phyloP scores from a whole-genome alignment of 2,888 invertebrate species.

The Atherix ibis region DNA sequence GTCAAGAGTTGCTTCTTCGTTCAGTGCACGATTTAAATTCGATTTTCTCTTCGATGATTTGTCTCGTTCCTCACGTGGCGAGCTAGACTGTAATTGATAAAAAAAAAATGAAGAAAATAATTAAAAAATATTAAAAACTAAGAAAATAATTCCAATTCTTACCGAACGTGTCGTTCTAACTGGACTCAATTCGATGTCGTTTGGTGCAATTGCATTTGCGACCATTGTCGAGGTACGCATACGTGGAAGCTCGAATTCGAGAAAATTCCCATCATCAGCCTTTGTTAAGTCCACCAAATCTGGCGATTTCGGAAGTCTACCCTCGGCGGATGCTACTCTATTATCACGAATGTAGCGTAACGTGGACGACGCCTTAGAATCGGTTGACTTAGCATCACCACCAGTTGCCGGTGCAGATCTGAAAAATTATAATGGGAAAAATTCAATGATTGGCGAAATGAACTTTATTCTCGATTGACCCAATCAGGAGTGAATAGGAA shows the following conservation, averaged over 20 bases:
- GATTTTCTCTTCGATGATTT: conserved; percentile 49
- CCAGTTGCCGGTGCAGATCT: too few species aligned
- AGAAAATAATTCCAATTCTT: conserved; percentile 10
- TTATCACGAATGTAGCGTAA: neutral
- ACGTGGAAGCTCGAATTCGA: conserved; percentile 1
- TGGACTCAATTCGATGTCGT: conserved; percentile 20
- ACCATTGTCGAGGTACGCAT: conserved; percentile 21
- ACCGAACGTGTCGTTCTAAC: conserved; percentile 23
- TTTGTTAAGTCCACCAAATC: too few species aligned
- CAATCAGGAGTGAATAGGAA: too few species aligned
- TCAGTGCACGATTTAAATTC: conserved; percentile 42
- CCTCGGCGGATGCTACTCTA: neutral
- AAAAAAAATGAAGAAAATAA: conserved; percentile 1
- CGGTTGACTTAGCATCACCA: too few species aligned
- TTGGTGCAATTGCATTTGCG: conserved; percentile 14
- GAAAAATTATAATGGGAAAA: too few species aligned
- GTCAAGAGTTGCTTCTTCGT: conserved; percentile 30
- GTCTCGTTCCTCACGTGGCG: conserved; percentile 37
- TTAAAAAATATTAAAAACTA: neutral
- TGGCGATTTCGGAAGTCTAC: neutral
- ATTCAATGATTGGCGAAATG: too few species aligned
- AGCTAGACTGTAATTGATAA: conserved; percentile 20
- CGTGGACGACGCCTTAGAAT: too few species aligned
- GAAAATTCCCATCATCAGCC: neutral
- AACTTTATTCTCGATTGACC: too few species aligned